Percentiles rank a stretch among this genome's conserved stretches.
These are phyloP conservation scores for Antitype chi DNA, from an alignment of 2,888 invertebrate species.

Conservation along the genomic window DNA sequence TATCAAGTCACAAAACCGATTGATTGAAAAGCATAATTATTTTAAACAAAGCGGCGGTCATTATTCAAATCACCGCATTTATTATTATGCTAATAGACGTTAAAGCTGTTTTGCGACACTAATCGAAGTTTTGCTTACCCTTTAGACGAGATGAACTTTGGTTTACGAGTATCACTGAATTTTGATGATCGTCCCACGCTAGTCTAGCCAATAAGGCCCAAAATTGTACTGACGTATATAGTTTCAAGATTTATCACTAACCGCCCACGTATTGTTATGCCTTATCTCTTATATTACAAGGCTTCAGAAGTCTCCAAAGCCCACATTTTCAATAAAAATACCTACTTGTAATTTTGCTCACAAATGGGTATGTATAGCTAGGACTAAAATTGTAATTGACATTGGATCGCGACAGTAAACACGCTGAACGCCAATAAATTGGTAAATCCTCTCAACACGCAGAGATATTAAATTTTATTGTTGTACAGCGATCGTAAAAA, in stretches of 20 bases:
- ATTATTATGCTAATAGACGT: slow-evolving; percentile 39
- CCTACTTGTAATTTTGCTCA: slow-evolving; percentile 3
- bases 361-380: slow-evolving; percentile 15
- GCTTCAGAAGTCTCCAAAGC: background rate
- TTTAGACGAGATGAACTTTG: slow-evolving; percentile 25
- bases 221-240: slow-evolving; percentile 14
- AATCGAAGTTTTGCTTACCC: slow-evolving; percentile 41
- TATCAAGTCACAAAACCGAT: slow-evolving; percentile 2
- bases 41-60: slow-evolving; percentile 22
- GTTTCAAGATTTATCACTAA: slow-evolving; percentile 28
- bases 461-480: slow-evolving; percentile 77
- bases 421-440: slow-evolving; percentile 72
- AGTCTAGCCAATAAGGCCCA: slow-evolving; percentile 7
- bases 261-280: slow-evolving; percentile 13
- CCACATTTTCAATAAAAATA: slow-evolving; percentile 39
- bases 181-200: slow-evolving; percentile 36
- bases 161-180: slow-evolving; percentile 46
- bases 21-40: slow-evolving; percentile 44
- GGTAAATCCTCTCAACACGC: slow-evolving; percentile 71
- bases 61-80: slow-evolving; percentile 35
- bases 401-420: slow-evolving; percentile 69
- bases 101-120: slow-evolving; percentile 39
- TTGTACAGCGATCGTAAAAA: slow-evolving; percentile 74
- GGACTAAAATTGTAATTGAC: slow-evolving; percentile 63
- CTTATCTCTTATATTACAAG: slow-evolving; percentile 3